A percentile compares a stretch with the other conserved stretches of the same genome.
Evolutionary conservation across 2,113 vertebrate genomes (phyloP).

Genomic region (Pseudolaguvia tuberculata): DNA sequence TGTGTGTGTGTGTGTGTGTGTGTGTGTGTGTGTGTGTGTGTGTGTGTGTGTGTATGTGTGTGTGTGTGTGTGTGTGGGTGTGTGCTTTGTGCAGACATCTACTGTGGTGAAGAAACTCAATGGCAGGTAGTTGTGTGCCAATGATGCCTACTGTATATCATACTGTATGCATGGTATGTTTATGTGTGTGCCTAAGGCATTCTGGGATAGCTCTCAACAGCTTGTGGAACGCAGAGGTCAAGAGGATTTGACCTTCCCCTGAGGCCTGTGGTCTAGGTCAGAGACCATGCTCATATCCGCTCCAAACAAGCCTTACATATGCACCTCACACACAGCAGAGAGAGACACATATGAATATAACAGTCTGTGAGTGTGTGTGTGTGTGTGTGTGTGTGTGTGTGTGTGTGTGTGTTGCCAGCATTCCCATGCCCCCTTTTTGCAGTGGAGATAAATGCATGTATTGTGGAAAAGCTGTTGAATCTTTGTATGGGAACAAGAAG

Average conservation of each 20-base stretch:
- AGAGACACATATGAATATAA: conserved; percentile 13
- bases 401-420: conserved; percentile 29
- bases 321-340: conserved; percentile 33
- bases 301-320: conserved; percentile 33
- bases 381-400: conserved; percentile 2
- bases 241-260: conserved; percentile 63
- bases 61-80: too few species aligned
- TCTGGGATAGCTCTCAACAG: conserved; percentile 39
- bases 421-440: conserved; percentile 43
- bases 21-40: too few species aligned
- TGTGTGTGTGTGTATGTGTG: too few species aligned
- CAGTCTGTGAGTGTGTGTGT: conserved; percentile 27
- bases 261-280: conserved; percentile 55
- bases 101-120: too few species aligned
- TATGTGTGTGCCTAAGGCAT: conserved; percentile 21
- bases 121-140: too few species aligned
- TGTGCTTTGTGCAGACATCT: too few species aligned
- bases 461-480: conserved; percentile 46
- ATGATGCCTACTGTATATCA: neutral
- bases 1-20: too few species aligned
- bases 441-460: conserved; percentile 47
- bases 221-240: conserved; percentile 68
- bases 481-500: conserved; percentile 37
- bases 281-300: conserved; percentile 35
- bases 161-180: conserved; percentile 6